Base-by-base conservation (phyloP, 1,140 invertebrate species). In the Drosophila virilis region DNA sequence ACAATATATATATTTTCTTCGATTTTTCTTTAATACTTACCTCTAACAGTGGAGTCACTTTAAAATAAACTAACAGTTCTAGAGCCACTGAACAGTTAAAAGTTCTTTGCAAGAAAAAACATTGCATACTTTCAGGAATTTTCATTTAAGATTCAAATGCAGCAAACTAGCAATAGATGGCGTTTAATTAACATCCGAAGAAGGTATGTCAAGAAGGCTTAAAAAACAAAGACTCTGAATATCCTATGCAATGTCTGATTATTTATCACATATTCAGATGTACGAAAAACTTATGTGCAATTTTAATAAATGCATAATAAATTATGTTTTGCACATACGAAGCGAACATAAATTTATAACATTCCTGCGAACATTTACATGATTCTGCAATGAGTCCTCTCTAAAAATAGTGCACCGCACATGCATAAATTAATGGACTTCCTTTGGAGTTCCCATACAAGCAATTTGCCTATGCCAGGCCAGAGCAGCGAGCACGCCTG, bases 351-450 rank as follows among this genome's bases (percentile, higher is more conserved):
- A 17, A 13, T 35, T 37, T 2, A 37, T 10, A 17, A 15, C n/a
- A 38, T 33, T 35, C 6, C 28, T 1, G 28, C 6, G 33, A 37
- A 10, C 13, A 35, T 37, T 52, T 52, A 8, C 50, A 42, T 13
- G 40, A n/a, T 7, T n/a, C n/a, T 7, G 12, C 48, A 33, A 15
- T 13, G 28, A 46, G 48, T 70, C 64, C 74, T 59, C 42, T 79
- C 76, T 88, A 88, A 61, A 86, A 86, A 77, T 83, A 88, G 74
- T 61, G 37, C 22, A 10, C 42, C 10, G 38, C 55, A 60, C 73
- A 50, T 78, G 71, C 82, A 86, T 88, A 86, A 83, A 82, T 88
- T 86, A 75, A 61, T 71, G 17, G 32, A 68, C 22, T 37, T 9
- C 37, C 48, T 38, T 40, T 38, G 22, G 8, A 50, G 70, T 45